These are phyloP conservation scores for Neolamprologus brichardi DNA, from an alignment of 2,113 vertebrate species.

Conservation along the genomic window DNA sequence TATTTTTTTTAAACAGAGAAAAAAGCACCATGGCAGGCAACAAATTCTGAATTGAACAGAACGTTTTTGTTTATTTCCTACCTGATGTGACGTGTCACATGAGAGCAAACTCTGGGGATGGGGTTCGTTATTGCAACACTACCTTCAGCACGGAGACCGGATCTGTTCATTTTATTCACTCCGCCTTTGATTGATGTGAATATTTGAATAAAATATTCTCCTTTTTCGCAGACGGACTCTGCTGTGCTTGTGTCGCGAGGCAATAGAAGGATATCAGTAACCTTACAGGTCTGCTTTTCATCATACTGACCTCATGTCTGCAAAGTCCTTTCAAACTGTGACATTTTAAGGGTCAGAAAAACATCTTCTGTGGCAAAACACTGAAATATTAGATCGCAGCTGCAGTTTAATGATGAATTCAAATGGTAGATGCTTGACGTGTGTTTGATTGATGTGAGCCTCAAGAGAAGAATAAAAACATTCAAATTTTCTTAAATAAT, in stretches of 20 bases:
- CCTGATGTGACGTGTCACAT: neutral
- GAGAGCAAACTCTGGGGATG: neutral
- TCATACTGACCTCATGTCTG: neutral
- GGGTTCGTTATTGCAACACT: neutral
- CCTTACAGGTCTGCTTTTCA: neutral
- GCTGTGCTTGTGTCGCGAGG: neutral
- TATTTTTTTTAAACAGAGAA: neutral
- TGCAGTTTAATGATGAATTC: neutral
- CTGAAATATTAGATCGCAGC: neutral
- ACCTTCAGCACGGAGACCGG: neutral
- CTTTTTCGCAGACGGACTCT: neutral
- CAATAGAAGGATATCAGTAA: neutral
- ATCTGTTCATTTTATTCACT: neutral
- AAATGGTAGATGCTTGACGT: neutral
- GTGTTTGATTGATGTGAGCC: neutral
- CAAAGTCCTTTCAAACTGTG: neutral
- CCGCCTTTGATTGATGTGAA: slow-evolving; percentile 1
- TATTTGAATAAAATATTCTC: neutral
- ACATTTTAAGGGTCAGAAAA: neutral
- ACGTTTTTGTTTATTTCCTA: neutral
- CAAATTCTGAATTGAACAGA: neutral
- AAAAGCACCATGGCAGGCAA: neutral
- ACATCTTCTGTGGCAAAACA: neutral
- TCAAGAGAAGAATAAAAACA: neutral
- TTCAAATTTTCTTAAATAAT: neutral